Evolutionary conservation across 2,888 invertebrate genomes (phyloP).

Genomic region (Flexamia atlantica): DNA sequence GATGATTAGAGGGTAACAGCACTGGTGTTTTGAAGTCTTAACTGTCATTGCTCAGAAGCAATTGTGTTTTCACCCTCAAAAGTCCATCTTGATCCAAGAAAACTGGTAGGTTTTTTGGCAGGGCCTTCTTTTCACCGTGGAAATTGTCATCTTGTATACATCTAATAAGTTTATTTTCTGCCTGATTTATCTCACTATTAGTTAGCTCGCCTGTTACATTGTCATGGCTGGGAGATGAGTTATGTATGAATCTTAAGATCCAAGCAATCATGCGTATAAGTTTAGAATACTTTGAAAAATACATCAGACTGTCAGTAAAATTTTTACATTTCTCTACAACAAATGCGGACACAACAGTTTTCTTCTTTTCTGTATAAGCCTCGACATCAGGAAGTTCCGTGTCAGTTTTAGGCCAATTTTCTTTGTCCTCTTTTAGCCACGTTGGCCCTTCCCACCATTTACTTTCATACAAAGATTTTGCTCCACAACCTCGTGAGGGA

Average conservation of each 20-base stretch:
- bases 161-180: background rate
- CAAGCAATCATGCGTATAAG: constrained; percentile 23
- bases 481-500: constrained; percentile 59
- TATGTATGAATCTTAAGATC: constrained; percentile 32
- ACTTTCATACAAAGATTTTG: constrained; percentile 10
- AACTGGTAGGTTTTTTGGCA: too few species aligned
- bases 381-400: background rate
- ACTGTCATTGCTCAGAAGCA: too few species aligned
- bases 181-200: background rate
- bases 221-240: background rate
- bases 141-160: background rate
- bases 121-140: background rate
- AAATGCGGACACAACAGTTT: background rate
- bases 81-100: too few species aligned
- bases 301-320: constrained; percentile 5
- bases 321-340: background rate
- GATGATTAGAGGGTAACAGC: too few species aligned
- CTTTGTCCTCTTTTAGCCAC: background rate
- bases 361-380: constrained; percentile 37
- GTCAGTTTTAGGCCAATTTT: background rate
- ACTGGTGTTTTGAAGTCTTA: too few species aligned
- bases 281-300: constrained; percentile 46
- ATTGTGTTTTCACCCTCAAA: too few species aligned
- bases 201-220: background rate
- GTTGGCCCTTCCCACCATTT: constrained; percentile 57